These are phyloP conservation scores for Drosophila miranda DNA, from an alignment of 1,140 invertebrate genomes.

Conservation along the genomic window DNA sequence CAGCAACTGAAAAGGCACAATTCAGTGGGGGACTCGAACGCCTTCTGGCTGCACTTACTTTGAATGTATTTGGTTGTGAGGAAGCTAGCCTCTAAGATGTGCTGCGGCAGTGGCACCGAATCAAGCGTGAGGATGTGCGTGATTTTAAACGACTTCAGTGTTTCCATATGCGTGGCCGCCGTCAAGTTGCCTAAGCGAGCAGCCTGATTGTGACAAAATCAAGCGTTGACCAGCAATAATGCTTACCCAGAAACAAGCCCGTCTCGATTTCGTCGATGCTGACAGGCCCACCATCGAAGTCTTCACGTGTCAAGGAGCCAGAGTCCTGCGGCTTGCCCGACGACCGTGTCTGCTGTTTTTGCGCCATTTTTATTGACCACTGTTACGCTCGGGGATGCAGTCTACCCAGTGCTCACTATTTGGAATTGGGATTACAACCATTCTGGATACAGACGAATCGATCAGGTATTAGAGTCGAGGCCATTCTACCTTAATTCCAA, in stretches of 20 bases:
- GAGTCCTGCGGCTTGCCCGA: constrained; percentile 49
- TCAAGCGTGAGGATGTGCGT: constrained; percentile 92
- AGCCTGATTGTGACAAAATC: not conserved
- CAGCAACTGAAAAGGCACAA: constrained; percentile 85
- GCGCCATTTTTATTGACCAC: too few relatives aligned
- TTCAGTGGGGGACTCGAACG: not conserved
- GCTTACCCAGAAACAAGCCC: constrained; percentile 87
- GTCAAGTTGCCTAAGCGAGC: constrained; percentile 87
- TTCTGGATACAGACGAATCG: too few relatives aligned
- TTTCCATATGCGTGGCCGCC: constrained; percentile 88
- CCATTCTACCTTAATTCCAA: too few relatives aligned
- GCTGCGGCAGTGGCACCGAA: constrained; percentile 90
- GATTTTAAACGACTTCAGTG: constrained; percentile 86
- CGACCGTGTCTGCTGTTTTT: constrained; percentile 2
- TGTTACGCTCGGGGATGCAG: too few relatives aligned
- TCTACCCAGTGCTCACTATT: too few relatives aligned
- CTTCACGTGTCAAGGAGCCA: constrained; percentile 70
- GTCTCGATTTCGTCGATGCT: constrained; percentile 88
- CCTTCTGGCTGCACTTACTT: constrained; percentile 82
- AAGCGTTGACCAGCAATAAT: not conserved
- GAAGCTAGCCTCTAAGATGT: constrained; percentile 86
- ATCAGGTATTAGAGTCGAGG: too few relatives aligned
- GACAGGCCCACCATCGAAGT: constrained; percentile 86
- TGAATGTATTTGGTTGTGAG: constrained; percentile 90
- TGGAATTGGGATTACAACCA: too few relatives aligned